Evolutionary conservation across 2,113 vertebrate species (phyloP).

Genomic region (Proteles cristata): DNA sequence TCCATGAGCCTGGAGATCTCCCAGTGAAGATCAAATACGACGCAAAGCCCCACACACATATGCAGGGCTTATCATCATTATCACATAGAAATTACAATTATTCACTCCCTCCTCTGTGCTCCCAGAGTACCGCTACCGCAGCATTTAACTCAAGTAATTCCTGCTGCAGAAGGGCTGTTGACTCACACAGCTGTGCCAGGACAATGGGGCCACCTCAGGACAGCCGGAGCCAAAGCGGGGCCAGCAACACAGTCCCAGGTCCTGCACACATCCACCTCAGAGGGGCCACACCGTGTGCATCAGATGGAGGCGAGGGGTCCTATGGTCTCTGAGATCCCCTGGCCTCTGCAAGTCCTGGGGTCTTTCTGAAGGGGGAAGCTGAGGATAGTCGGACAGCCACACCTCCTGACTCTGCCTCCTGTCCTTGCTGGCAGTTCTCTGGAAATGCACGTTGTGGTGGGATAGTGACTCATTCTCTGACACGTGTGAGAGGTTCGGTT

Average conservation of each 20-base stretch:
- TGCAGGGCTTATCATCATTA: background rate
- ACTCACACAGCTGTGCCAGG: background rate
- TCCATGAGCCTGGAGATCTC: background rate
- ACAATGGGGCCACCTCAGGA: background rate
- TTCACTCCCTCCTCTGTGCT: background rate
- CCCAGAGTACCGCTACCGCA: background rate
- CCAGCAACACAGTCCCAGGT: background rate
- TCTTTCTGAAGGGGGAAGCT: background rate
- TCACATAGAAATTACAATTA: background rate
- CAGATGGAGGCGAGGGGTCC: background rate
- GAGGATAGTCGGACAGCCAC: accelerated
- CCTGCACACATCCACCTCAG: no score
- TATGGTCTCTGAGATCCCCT: background rate
- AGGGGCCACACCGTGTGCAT: accelerated
- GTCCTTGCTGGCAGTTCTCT: background rate
- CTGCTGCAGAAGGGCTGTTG: background rate
- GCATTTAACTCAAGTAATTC: background rate
- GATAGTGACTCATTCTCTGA: background rate
- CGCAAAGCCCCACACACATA: background rate
- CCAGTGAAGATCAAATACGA: background rate
- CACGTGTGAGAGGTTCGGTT: no score
- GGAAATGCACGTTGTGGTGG: conserved; percentile 49
- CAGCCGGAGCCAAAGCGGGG: background rate
- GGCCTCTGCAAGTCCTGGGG: background rate
- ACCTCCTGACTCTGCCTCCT: background rate